Conservation (phyloP, 1,140 invertebrate species). For the Lordiphosa clarofinis region DNA sequence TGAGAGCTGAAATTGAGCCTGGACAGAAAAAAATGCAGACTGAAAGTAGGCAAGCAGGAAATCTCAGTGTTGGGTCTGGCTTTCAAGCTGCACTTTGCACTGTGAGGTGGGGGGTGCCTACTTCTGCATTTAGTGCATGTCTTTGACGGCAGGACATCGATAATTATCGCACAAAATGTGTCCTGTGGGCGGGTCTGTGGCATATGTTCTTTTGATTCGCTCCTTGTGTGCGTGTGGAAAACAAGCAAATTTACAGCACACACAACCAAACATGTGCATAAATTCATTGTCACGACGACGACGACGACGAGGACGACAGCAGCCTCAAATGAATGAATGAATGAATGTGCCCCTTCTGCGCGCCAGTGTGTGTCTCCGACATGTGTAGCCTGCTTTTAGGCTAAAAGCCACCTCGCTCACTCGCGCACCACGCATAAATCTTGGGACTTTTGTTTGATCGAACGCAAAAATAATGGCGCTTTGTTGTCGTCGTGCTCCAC, state of each 20-base stretch:
- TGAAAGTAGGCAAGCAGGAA: conserved; percentile 17
- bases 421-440: conserved; percentile 47
- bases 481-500: conserved; percentile 47
- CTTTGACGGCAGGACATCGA: conserved; percentile 53
- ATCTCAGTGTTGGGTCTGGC: conserved; percentile 29
- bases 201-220: conserved; percentile 45
- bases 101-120: conserved; percentile 21
- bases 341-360: conserved; percentile 42
- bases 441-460: conserved; percentile 72
- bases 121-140: conserved; percentile 40
- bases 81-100: conserved; percentile 10
- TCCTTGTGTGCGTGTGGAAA: conserved; percentile 24
- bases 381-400: conserved; percentile 65
- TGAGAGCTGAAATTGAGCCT: conserved; percentile 4
- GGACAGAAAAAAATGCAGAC: too few relatives aligned
- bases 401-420: conserved; percentile 45
- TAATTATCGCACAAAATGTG: conserved; percentile 65
- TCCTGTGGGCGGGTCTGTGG: conserved; percentile 38
- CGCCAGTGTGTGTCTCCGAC: conserved; percentile 31
- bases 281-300: conserved; percentile 73
- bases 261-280: conserved; percentile 51
- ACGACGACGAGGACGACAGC: too few relatives aligned
- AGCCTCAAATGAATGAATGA: conserved; percentile 69
- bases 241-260: conserved; percentile 43
- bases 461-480: conserved; percentile 73